Percentiles rank a stretch among this genome's conserved stretches.
Evolutionary conservation across 2,113 vertebrate genomes (phyloP).

Genomic region (Ia io): DNA sequence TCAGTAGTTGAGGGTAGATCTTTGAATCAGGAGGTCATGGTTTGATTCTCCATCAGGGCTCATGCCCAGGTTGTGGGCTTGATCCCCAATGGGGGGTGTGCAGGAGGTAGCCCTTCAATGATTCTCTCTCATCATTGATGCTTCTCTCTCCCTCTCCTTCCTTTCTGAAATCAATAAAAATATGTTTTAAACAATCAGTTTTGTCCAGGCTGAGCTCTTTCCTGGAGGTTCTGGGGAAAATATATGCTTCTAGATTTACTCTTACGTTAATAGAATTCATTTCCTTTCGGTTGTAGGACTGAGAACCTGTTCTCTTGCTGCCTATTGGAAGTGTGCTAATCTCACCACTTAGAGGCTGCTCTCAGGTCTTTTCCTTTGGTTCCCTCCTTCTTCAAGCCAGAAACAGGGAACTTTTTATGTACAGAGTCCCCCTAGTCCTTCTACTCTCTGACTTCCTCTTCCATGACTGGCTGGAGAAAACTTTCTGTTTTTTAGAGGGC

Average conservation of each 20-base stretch:
- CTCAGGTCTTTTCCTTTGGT: neutral
- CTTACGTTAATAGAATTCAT: neutral
- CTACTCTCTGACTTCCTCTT: neutral
- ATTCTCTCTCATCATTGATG: too few species aligned
- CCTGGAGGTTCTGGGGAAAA: neutral
- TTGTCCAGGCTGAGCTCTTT: neutral
- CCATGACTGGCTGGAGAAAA: neutral
- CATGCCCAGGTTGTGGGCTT: too few species aligned
- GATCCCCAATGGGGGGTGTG: too few species aligned
- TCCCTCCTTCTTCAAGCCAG: neutral
- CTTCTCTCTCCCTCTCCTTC: too few species aligned
- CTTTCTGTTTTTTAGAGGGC: neutral
- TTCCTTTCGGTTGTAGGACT: neutral
- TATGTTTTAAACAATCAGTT: too few species aligned
- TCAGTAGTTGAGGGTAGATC: too few species aligned
- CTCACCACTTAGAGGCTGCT: neutral
- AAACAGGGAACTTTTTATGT: neutral
- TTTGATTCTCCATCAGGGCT: too few species aligned
- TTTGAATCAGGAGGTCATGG: too few species aligned
- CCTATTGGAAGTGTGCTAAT: neutral
- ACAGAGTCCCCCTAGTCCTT: neutral
- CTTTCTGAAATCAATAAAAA: too few species aligned
- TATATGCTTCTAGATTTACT: neutral
- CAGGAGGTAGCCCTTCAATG: too few species aligned
- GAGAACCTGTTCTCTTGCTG: neutral